Evolutionary conservation across 2,888 invertebrate species (phyloP), one percentile per base, ranked within the genome.

Genomic region (Micoletzkya japonica): DNA sequence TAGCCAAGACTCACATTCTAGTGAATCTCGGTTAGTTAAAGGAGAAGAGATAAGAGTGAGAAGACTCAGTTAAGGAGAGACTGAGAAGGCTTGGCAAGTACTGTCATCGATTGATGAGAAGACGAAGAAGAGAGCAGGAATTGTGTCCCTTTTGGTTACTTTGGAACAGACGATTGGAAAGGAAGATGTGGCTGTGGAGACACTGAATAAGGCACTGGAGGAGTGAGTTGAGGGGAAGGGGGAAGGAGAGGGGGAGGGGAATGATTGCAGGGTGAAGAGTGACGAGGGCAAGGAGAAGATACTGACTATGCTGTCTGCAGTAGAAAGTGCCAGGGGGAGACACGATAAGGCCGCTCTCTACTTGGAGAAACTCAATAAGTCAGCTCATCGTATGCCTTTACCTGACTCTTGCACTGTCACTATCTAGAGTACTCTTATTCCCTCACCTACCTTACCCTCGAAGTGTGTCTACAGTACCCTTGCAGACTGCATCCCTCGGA

Each of bases 401-500:
- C n/a, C n/a, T n/a, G n/a, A n/a, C n/a, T n/a, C n/a, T n/a, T n/a
- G n/a, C n/a, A n/a, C n/a, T n/a, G n/a, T n/a, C n/a, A n/a, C n/a
- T n/a, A n/a, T n/a, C n/a, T n/a, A n/a, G n/a, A n/a, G n/a, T n/a
- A n/a, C n/a, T n/a, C n/a, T n/a, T n/a, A n/a, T n/a, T n/a, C n/a
- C n/a, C n/a, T n/a, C n/a, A n/a, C n/a, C n/a, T n/a, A n/a, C n/a
- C n/a, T n/a, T n/a, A n/a, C n/a, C n/a, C n/a, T n/a, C n/a, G n/a
- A n/a, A n/a, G n/a, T n/a, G n/a, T n/a, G n/a, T n/a, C n/a, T n/a
- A n/a, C n/a, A n/a, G n/a, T n/a, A n/a, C 34, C 2, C 10, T 36
- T 73, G 59, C 30, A 74, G 72, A 36, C 70, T 75, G 52, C 61
- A 68, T 78, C 92, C 93, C 0, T 88, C 89, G 54, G 94, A 95